Evolutionary conservation across 2,113 vertebrate species (phyloP).

Genomic region (Calypte anna): DNA sequence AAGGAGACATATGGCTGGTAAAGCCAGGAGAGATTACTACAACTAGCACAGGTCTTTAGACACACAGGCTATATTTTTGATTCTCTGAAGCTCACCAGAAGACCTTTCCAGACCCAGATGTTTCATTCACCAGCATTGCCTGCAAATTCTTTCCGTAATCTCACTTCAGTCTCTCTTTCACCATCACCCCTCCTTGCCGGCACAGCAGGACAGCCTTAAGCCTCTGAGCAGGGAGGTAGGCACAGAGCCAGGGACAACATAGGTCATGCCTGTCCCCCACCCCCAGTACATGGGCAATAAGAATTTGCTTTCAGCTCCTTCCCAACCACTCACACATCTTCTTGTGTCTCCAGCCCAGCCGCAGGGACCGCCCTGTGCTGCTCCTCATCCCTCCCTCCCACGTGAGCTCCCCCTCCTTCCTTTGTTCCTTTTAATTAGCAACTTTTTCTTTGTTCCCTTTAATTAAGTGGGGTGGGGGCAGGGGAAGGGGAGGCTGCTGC

Average conservation of each 20-base stretch:
- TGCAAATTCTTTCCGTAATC: fast-evolving
- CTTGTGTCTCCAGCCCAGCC: fast-evolving
- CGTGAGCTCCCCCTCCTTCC: neutral
- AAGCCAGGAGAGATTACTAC: neutral
- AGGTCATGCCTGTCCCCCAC: neutral
- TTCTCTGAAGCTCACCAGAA: neutral
- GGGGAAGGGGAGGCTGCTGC: slow-evolving; percentile 22
- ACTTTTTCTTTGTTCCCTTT: slow-evolving; percentile 63
- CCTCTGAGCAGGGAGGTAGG: neutral
- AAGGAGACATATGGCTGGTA: fast-evolving
- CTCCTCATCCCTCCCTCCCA: slow-evolving; percentile 3
- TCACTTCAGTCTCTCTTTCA: neutral
- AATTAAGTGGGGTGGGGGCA: slow-evolving; percentile 50
- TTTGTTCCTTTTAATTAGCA: slow-evolving; percentile 64
- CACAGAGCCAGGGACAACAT: neutral
- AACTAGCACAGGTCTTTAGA: neutral
- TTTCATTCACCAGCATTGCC: neutral
- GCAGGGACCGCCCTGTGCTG: fast-evolving
- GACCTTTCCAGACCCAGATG: neutral
- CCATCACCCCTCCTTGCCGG: neutral
- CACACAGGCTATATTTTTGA: neutral
- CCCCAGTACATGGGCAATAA: fast-evolving
- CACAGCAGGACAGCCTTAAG: fast-evolving
- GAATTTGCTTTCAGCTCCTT: neutral
- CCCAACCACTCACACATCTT: neutral